These are phyloP conservation scores for Centropristis striata DNA, from an alignment of 2,113 vertebrate species.

Conservation along the genomic window DNA sequence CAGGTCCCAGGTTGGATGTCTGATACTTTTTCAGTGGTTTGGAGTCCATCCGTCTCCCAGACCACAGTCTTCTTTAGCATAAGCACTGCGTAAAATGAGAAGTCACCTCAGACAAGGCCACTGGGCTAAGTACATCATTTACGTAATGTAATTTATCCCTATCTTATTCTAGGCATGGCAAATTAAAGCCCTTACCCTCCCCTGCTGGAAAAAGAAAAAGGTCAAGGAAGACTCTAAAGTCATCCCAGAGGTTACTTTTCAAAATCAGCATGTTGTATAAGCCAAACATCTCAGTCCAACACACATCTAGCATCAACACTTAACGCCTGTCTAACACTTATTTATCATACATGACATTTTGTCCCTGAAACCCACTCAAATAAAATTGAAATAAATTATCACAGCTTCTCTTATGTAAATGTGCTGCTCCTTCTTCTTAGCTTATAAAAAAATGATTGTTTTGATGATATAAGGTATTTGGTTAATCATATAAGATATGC, in stretches of 20 bases:
- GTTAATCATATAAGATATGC: not conserved
- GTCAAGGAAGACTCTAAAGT: slow-evolving; percentile 46
- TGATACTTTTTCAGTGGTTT: slow-evolving; percentile 53
- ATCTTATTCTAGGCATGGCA: slow-evolving; percentile 55
- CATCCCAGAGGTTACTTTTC: slow-evolving; percentile 31
- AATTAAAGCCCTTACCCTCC: slow-evolving; percentile 67
- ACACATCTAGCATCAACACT: not conserved
- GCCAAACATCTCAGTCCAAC: not conserved
- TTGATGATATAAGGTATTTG: not conserved
- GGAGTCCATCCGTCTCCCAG: slow-evolving; percentile 52
- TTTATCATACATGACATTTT: not conserved
- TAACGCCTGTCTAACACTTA: not conserved
- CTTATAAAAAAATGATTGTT: not conserved
- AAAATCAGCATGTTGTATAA: slow-evolving; percentile 21
- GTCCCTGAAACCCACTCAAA: not conserved
- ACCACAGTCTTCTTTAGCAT: slow-evolving; percentile 61
- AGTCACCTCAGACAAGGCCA: slow-evolving; percentile 73
- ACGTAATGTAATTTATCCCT: slow-evolving; percentile 71
- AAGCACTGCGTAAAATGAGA: slow-evolving; percentile 68
- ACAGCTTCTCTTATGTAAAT: slow-evolving; percentile 7
- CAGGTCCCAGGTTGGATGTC: slow-evolving; percentile 47
- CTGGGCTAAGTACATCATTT: slow-evolving; percentile 73
- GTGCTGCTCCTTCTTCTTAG: no score
- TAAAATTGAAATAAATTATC: not conserved
- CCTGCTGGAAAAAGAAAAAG: slow-evolving; percentile 45